These are phyloP conservation scores for Campoletis sonorensis DNA, from an alignment of 1,140 invertebrate species.

Conservation along the genomic window DNA sequence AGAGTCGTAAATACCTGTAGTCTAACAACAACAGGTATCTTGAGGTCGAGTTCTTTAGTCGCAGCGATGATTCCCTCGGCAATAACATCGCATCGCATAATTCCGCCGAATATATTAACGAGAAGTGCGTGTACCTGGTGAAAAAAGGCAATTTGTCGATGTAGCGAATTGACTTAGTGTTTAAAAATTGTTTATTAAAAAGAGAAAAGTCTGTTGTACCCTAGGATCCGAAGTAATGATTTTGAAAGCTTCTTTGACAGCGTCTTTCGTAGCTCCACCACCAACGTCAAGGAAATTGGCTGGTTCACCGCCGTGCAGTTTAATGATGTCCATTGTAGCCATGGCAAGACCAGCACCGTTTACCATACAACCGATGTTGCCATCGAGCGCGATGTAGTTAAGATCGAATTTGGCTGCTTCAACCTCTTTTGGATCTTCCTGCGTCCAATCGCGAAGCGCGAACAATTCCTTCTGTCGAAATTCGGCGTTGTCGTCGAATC, in stretches of 20 bases:
- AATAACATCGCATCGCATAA: conserved; percentile 99
- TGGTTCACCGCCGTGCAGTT: conserved; percentile 93
- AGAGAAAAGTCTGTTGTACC: conserved; percentile 80
- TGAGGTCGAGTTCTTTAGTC: conserved; percentile 88
- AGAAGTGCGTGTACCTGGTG: conserved; percentile 84
- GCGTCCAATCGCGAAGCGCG: conserved; percentile 89
- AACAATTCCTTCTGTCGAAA: conserved; percentile 96
- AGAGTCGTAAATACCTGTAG: conserved; percentile 85
- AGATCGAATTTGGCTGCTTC: conserved; percentile 94
- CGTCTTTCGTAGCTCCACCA: conserved; percentile 93
- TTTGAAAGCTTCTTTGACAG: conserved; percentile 96
- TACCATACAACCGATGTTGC: conserved; percentile 89
- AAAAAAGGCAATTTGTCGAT: neutral
- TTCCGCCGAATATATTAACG: conserved; percentile 99
- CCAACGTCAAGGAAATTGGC: conserved; percentile 98
- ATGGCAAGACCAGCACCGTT: conserved; percentile 99
- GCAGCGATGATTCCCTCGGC: conserved; percentile 97
- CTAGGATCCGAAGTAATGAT: conserved; percentile 92
- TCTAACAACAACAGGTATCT: conserved; percentile 94
- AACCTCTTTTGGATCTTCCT: conserved; percentile 96
- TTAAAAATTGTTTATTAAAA: neutral
- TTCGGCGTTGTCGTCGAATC: conserved; percentile 97
- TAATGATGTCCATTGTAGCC: conserved; percentile 99
- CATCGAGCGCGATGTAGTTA: conserved; percentile 98
- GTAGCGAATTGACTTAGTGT: no score